These are phyloP conservation scores for Girardinichthys multiradiatus DNA, from an alignment of 2,113 vertebrate species.

Conservation along the genomic window DNA sequence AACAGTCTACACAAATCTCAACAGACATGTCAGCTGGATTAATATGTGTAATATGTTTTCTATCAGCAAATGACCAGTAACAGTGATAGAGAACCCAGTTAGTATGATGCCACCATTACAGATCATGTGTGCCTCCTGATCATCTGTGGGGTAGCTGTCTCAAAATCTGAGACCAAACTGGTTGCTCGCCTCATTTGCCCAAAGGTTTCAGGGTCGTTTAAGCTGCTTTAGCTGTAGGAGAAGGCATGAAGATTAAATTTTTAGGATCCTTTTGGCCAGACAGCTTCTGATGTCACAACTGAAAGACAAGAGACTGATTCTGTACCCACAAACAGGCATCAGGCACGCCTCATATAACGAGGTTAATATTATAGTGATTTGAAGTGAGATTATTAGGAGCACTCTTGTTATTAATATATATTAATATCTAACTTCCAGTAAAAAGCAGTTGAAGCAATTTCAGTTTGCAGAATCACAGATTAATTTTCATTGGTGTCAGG, in stretches of 20 bases:
- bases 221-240: background rate
- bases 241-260: too few relatives aligned
- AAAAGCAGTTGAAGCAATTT: background rate
- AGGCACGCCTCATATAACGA: too few relatives aligned
- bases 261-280: too few relatives aligned
- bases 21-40: conserved; percentile 27
- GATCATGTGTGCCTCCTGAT: background rate
- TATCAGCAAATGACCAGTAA: background rate
- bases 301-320: background rate
- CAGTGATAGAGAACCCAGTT: background rate
- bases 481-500: background rate
- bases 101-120: background rate
- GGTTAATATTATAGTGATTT: too few relatives aligned
- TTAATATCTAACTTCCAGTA: background rate
- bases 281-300: background rate
- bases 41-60: background rate
- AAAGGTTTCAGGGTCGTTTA: background rate
- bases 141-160: background rate
- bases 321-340: background rate
- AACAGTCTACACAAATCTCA: conserved; percentile 16
- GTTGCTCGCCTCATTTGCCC: background rate
- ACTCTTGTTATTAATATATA: background rate
- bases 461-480: background rate
- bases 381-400: too few relatives aligned
- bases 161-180: background rate